A percentile compares a stretch with the other conserved stretches of the same genome.
These are phyloP conservation scores for Pipa parva DNA, from an alignment of 2,113 vertebrate species.

Conservation along the genomic window DNA sequence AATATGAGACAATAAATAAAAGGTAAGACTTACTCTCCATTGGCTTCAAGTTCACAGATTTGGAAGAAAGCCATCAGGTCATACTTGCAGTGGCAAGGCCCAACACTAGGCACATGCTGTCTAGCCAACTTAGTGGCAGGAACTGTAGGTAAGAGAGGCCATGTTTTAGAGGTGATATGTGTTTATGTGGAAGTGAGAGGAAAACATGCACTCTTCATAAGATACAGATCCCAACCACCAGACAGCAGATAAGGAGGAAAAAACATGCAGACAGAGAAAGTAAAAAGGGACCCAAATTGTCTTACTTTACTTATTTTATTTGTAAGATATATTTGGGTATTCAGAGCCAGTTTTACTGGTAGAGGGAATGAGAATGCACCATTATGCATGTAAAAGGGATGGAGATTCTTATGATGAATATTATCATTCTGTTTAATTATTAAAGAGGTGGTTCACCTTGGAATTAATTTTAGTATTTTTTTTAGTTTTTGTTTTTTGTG, in stretches of 20 bases:
- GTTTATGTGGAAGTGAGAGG: not conserved
- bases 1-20: no score
- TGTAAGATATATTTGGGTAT: no score
- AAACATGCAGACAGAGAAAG: not conserved
- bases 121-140: slow-evolving; percentile 93
- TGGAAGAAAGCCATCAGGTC: slow-evolving; percentile 96
- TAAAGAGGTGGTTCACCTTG: no score
- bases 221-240: slow-evolving; percentile 12
- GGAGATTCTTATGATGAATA: no score
- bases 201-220: slow-evolving; percentile 30
- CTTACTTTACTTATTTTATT: no score
- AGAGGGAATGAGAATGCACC: no score
- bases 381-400: no score
- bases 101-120: slow-evolving; percentile 73
- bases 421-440: no score
- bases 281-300: not conserved
- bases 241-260: not conserved
- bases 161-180: not conserved
- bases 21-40: slow-evolving; percentile 85
- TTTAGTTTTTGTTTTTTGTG: no score
- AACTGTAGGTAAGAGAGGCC: slow-evolving; percentile 60
- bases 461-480: no score
- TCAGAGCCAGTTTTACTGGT: no score
- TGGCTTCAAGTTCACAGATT: slow-evolving; percentile 96
- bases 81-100: slow-evolving; percentile 90